A percentile compares a stretch with the other conserved stretches of the same genome.
phyloP scores from a whole-genome alignment of 2,797 vertebrate species.

The Pangasius djambal region DNA sequence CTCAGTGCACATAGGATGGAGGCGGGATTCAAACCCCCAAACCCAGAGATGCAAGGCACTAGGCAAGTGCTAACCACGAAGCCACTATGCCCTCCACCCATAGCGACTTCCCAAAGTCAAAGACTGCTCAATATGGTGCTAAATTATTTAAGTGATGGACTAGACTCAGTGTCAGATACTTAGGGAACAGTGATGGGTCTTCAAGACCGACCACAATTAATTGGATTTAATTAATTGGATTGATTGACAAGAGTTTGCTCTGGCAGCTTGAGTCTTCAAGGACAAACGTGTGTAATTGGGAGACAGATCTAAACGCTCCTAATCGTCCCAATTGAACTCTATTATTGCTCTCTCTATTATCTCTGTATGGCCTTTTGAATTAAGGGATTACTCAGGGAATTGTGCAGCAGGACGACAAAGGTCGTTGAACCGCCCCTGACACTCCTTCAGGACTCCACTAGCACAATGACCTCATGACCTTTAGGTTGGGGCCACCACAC shows the following conservation, averaged over 20 bases:
- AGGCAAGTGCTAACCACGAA: too few relatives aligned
- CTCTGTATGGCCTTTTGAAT: conserved; percentile 71
- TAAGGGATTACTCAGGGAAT: conserved; percentile 70
- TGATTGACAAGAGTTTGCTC: conserved; percentile 26
- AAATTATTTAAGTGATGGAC: conserved; percentile 17
- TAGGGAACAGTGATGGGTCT: conserved; percentile 26
- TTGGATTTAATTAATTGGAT: conserved; percentile 33
- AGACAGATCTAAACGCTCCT: conserved; percentile 65
- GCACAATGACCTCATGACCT: conserved; percentile 78
- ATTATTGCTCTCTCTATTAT: conserved; percentile 73
- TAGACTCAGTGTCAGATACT: conserved; percentile 14
- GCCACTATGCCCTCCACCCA: too few relatives aligned
- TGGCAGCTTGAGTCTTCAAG: conserved; percentile 38
- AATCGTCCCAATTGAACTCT: conserved; percentile 74
- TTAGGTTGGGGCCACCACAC: conserved; percentile 50
- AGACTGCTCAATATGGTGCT: neutral
- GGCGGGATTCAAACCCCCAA: too few relatives aligned
- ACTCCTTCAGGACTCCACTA: conserved; percentile 71
- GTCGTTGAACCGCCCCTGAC: conserved; percentile 72
- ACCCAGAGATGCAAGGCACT: too few relatives aligned
- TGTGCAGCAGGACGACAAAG: conserved; percentile 69
- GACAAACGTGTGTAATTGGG: conserved; percentile 73
- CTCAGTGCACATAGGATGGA: too few relatives aligned
- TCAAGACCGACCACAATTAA: conserved; percentile 10
- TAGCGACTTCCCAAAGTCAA: neutral